These are phyloP conservation scores for Gnathonemus echidnorhynchus DNA, from an alignment of 2,113 vertebrate genomes.

Conservation along the genomic window DNA sequence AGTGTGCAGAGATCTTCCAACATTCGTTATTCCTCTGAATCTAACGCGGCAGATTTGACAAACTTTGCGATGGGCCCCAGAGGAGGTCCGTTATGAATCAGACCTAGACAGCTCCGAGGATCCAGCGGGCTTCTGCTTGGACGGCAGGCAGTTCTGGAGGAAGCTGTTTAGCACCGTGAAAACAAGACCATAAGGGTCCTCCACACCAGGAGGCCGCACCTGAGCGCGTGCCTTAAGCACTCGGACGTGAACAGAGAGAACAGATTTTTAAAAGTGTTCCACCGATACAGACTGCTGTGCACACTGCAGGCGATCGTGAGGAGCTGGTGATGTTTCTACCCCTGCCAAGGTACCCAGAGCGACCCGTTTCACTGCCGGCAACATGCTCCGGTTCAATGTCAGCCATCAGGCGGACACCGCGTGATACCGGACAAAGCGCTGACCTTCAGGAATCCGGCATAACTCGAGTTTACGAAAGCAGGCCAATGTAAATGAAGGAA, in stretches of 20 bases:
- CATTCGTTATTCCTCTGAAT: not conserved
- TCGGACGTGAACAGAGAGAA: not conserved
- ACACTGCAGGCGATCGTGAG: not conserved
- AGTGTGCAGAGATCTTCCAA: not conserved
- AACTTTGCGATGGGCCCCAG: not conserved
- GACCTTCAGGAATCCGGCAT: not conserved
- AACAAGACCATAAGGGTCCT: not conserved
- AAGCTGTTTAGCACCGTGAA: not conserved
- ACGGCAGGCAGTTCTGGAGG: not conserved
- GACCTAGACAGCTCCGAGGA: not conserved
- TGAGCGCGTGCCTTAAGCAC: not conserved
- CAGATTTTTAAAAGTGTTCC: not conserved
- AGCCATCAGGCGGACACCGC: not conserved
- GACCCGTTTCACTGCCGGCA: not conserved
- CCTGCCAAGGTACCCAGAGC: not conserved
- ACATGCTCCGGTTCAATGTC: not conserved
- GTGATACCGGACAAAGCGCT: not conserved
- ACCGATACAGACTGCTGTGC: not conserved
- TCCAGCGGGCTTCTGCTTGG: not conserved
- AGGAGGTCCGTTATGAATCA: not conserved
- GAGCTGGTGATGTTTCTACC: not conserved
- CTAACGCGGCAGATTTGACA: not conserved
- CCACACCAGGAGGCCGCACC: not conserved
- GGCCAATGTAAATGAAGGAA: not conserved
- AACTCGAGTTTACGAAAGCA: not conserved